Conservation (phyloP, 2,888 invertebrate genomes). For the Sicus ferrugineus region DNA sequence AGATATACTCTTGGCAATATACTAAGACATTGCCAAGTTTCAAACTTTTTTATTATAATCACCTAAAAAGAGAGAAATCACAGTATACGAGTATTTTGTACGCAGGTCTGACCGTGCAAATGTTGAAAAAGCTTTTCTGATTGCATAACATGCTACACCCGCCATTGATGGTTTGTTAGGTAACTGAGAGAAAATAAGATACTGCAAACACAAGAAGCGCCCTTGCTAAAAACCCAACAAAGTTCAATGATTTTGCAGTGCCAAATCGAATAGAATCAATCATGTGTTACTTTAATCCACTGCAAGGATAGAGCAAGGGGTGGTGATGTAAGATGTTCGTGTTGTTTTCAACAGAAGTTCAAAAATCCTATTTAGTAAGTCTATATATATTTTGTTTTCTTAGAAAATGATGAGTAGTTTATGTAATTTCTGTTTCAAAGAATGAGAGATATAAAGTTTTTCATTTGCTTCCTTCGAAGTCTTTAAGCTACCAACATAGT, state of each 20-base stretch:
- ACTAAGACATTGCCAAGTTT: neutral
- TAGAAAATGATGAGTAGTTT: neutral
- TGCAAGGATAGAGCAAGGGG: too few relatives aligned
- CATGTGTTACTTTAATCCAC: neutral
- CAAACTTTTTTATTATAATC: neutral
- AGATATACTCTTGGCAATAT: neutral
- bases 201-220: neutral
- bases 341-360: too few relatives aligned
- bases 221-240: neutral
- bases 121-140: slow-evolving; percentile 20
- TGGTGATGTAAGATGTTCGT: too few relatives aligned
- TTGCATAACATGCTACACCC: slow-evolving; percentile 16
- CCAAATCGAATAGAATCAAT: neutral
- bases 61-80: neutral
- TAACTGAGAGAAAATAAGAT: slow-evolving; percentile 16
- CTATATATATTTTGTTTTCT: neutral
- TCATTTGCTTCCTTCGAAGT: slow-evolving; percentile 57
- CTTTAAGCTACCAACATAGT: slow-evolving; percentile 18
- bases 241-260: slow-evolving; percentile 4
- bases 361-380: neutral
- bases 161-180: slow-evolving; percentile 29
- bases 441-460: slow-evolving; percentile 43
- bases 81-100: neutral
- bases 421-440: neutral
- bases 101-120: slow-evolving; percentile 1